Evolutionary conservation across 2,113 vertebrate genomes (phyloP), one percentile per base, ranked within the genome.

Genomic region (Halichoeres trimaculatus): DNA sequence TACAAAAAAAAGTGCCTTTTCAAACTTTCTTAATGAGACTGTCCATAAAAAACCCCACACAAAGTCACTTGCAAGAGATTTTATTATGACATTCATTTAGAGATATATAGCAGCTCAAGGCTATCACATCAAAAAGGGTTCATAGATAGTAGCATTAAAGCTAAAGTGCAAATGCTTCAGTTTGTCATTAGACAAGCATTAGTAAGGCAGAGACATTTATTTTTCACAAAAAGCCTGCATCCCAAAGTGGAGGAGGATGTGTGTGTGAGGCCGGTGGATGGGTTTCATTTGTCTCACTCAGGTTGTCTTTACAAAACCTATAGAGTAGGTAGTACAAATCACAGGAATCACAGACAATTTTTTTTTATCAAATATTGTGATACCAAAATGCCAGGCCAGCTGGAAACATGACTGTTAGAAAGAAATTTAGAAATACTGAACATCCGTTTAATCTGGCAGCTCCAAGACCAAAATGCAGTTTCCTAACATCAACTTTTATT

Each of bases 131-230:
- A 3, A 45, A 45, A 17, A 45, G 17, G 17, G 6, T 19, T 45
- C 17, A 3, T 8, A 45, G 4, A 45, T 16, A 6, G 5, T 23
- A 66, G 43, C 41, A 54, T 55, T 22, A 13, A 59, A 73, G 62
- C 56, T 80, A 79, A 88, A 85, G 83, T 88, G 86, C 86, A 90
- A 83, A 79, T 84, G 53, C 45, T 43, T 78, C 71, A 52, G 52
- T 23, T 48, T 68, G 22, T 57, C 51, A 34, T 50, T 7, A 22
- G 22, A 47, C 14, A 70, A 73, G 67, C 69, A 0, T 61, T 24
- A 76, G n/a, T n/a, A n/a, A n/a, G n/a, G n/a, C n/a, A n/a, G n/a
- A n/a, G 47, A 63, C 26, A 20, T 24, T 19, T 52, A 10, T 35
- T 43, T 20, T 34, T 2, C 38, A 17, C 1, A 38, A 3, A 43